Conservation (phyloP, 2,888 invertebrate species). For the Smittia sp. region DNA sequence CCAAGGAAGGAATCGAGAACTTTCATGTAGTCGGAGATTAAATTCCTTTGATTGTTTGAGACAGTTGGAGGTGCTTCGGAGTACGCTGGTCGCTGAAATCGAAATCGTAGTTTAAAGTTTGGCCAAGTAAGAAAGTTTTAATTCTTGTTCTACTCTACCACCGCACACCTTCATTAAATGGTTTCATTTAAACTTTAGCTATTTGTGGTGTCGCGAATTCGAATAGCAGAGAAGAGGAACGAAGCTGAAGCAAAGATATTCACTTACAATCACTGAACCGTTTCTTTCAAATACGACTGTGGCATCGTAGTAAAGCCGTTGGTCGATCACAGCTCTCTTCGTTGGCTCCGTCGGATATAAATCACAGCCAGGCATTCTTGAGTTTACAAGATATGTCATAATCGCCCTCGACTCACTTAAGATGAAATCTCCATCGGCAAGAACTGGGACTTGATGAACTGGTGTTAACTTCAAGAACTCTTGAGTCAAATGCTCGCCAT, state of each 20-base stretch:
- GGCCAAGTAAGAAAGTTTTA: no score
- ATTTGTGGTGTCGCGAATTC: no score
- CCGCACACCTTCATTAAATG: no score
- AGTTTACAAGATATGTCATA: not conserved
- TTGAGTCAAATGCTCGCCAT: constrained; percentile 14
- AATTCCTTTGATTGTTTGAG: not conserved
- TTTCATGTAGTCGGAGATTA: constrained; percentile 47
- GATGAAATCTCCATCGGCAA: not conserved
- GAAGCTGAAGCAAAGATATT: no score
- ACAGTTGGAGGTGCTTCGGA: not conserved
- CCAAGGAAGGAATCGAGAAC: constrained; percentile 49
- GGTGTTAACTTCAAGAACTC: constrained; percentile 18
- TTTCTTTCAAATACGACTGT: constrained; percentile 31
- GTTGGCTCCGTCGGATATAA: constrained; percentile 15
- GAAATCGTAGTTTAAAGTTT: not conserved
- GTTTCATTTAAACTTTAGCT: no score
- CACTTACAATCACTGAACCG: constrained; percentile 14
- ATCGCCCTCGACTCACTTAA: constrained; percentile 18
- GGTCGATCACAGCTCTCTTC: constrained; percentile 10
- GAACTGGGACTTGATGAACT: constrained; percentile 10
- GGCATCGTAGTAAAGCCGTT: constrained; percentile 8
- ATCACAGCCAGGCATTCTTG: not conserved
- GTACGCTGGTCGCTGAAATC: constrained; percentile 19
- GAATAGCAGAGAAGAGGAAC: no score
- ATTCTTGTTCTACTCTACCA: no score